Base-by-base conservation (phyloP, 1,140 invertebrate species). In the Drosophila fuyamai region DNA sequence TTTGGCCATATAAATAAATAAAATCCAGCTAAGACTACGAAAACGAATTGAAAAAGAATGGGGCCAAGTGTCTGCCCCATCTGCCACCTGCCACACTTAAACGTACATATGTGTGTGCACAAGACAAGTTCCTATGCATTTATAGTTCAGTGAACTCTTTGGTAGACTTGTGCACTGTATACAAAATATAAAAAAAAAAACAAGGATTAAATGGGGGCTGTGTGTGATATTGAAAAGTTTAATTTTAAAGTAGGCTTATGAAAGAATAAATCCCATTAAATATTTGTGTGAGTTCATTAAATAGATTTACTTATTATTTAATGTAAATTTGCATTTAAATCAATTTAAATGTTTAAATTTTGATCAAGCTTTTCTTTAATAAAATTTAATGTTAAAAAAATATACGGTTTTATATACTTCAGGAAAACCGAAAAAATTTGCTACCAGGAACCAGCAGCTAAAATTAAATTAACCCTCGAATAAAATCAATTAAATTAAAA, bases 1-100 rank as follows among this genome's bases (percentile, higher is more conserved):
- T 82, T 86, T 86, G 71, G 83, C 14, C 71, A 53, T 88, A 88
- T 86, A 76, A 82, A 86, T 86, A 86, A 86, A 70, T 82, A 82
- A 85, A 55, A 41, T 48, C 46, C 36, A 51, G 67, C 77, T 60
- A 62, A 74, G 73, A 56, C 67, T 77, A 78, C 63, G 40, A 71
- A 75, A 81, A 61, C 58, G 67, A 85, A 86, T 86, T 86, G 79
- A 76, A 82, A 85, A 74, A 65, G 71, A 76, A 76, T 12, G 61
- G 60, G 72, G 73, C 73, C 72, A 76, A 76, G 75, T 77, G 74
- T 56, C 62, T 60, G 63, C 35, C 47, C 10, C 66, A 58, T 71
- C 66, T 41, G 27, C 58, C 66, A 67, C 16, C 50, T 55, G 36
- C 51, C 48, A 62, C 50, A 50, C 29, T 27, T 35, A 35, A 16